Base-by-base conservation (phyloP, 2,888 invertebrate species). In the Eucera pruinosa region DNA sequence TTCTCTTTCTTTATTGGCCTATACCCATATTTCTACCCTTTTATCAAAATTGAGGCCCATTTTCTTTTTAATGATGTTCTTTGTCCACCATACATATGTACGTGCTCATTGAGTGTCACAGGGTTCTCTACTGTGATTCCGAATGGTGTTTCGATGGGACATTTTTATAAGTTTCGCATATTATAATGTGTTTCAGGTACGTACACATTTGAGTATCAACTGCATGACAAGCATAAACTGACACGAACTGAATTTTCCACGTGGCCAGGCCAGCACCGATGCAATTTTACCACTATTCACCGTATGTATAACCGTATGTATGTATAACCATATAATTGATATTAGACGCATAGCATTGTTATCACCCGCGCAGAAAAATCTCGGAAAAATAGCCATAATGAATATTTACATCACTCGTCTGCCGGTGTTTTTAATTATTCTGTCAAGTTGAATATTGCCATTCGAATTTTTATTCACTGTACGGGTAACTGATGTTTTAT, bases 231-330 rank as follows among this genome's bases (percentile, higher is more conserved):
- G 39, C 76, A 47, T 48, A 41, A 47, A 65, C 66, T 66, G 75
- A 66, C 75, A 27, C 58, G 47, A 74, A 52, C 55, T 23, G 76
- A 57, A 77, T 77, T 77, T 75, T 39, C 76, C 60, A 68, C 47
- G 64, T 60, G 67, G 57, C 76, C 48, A 77, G 33, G n/a, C 60
- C 15, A 5, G 30, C 27, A 30, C 23, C 18, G 33, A 57, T 23
- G 55, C 65, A 61, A 65, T 72, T 78, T 78, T 61, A 61, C 72
- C 50, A 47, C 55, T 39, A 33, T 57, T 64, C 74, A 52, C 61
- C 68, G 68, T 76, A 74, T n/a, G n/a, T n/a, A n/a, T n/a, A n/a
- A n/a, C n/a, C n/a, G n/a, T n/a, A n/a, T n/a, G n/a, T n/a, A n/a
- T 11, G 60, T 75, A 57, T n/a, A 62, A 77, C 47, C 45, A 60